Base-by-base conservation (phyloP, 2,797 vertebrate genomes). In the Pangasius krempfi region DNA sequence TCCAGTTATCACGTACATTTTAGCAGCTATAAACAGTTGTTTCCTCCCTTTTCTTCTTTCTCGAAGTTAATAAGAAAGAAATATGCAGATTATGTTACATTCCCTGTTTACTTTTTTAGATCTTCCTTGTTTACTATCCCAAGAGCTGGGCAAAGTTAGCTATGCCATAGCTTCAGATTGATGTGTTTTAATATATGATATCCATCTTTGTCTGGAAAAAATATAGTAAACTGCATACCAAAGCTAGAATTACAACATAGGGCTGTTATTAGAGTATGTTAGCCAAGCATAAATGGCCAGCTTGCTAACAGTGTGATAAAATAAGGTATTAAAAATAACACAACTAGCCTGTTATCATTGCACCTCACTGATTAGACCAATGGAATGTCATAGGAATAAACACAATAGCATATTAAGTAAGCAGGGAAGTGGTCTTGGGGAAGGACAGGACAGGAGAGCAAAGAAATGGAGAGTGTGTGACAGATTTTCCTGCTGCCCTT, bases 401-500 rank as follows among this genome's bases (percentile, higher is more conserved):
- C 1, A 37, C 22, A 81, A 58, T 60, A 25, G 10, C 52, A 44
- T 62, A 64, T 62, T 64, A 47, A 83, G 58, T 54, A 37, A 14
- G 47, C 25, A 70, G 40, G 82, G 47, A 47, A 27, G 27, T 12
- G 82, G 44, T 66, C n/a, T 68, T 5, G 27, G 52, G 5, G 18
- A 70, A 18, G 22, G 62, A 82, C 25, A 82, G 66, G 47, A 87
- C 50, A 75, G 10, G 2, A 44, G 70, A 85, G 64, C 4, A 60
- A 37, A 33, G 30, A 72, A 68, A 82, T 37, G 7, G 72, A 86
- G 66, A 89, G 75, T 47, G 76, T 27, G 72, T 88, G 87, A 88
- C 87, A 92, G 86, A 89, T 91, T 89, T 81, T 89, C 78, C 18
- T 87, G 58, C 75, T 81, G 70, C 62, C 75, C 87, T 86, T 30